Conservation (phyloP, 1,140 invertebrate genomes). For the Leptopilina clavipes region DNA sequence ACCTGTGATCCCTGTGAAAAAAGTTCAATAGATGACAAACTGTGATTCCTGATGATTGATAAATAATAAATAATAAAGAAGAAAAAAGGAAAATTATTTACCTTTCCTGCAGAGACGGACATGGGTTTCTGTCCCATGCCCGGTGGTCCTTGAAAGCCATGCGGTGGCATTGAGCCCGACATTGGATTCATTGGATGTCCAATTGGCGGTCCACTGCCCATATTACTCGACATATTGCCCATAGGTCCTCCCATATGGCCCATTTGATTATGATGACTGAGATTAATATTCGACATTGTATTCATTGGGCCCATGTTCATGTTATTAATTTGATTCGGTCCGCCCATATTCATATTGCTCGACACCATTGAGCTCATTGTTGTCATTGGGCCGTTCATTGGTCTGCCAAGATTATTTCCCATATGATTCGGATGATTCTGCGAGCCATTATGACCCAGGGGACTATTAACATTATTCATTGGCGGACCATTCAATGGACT, state of each 20-base stretch:
- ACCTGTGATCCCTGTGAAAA: too few relatives aligned
- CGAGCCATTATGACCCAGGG: constrained; percentile 73
- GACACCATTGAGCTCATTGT: constrained; percentile 79
- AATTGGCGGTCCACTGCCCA: constrained; percentile 70
- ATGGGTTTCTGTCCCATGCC: constrained; percentile 81
- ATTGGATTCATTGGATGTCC: constrained; percentile 72
- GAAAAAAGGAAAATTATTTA: constrained; percentile 63
- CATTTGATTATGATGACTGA: constrained; percentile 75
- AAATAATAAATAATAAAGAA: constrained; percentile 7
- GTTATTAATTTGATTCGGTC: constrained; percentile 70
- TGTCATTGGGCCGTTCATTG: constrained; percentile 78
- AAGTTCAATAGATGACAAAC: too few relatives aligned
- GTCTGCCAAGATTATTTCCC: constrained; percentile 76
- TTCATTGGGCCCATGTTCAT: constrained; percentile 75
- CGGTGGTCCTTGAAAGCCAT: constrained; percentile 73
- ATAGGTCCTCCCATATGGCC: constrained; percentile 79
- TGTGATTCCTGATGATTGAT: too few relatives aligned
- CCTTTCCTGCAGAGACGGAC: constrained; percentile 92
- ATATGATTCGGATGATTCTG: constrained; percentile 77
- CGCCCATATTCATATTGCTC: constrained; percentile 70
- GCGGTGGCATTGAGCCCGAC: constrained; percentile 68
- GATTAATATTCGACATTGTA: constrained; percentile 77
- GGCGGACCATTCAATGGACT: constrained; percentile 71
- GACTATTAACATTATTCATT: constrained; percentile 72
- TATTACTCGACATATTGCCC: constrained; percentile 72